A percentile compares a stretch with the other conserved stretches of the same genome.
phyloP scores from a whole-genome alignment of 2,797 vertebrate genomes.

The Harpagifer antarcticus region DNA sequence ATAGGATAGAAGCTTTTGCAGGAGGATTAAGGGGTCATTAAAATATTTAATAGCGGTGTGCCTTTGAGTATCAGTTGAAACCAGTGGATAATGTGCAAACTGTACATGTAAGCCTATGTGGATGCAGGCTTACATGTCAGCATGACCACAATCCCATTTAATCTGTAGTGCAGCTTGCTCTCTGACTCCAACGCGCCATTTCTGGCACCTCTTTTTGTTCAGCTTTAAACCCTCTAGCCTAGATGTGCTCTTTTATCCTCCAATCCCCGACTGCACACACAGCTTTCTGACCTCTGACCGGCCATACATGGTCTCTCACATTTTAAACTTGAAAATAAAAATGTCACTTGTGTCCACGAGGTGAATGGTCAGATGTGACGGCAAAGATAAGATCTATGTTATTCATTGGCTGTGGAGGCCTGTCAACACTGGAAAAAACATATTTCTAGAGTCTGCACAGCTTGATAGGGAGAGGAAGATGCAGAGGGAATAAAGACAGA shows the following conservation, averaged over 20 bases:
- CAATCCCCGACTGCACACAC: constrained; percentile 31
- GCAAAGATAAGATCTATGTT: constrained; percentile 61
- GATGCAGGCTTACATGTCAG: constrained; percentile 53
- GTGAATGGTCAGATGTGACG: constrained; percentile 47
- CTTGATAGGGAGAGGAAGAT: constrained; percentile 30
- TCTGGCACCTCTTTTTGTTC: constrained; percentile 37
- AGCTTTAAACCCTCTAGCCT: constrained; percentile 53
- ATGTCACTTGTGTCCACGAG: constrained; percentile 31
- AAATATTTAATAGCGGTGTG: constrained; percentile 35
- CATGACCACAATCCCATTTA: constrained; percentile 57
- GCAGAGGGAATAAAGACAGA: constrained; percentile 15
- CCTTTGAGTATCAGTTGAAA: constrained; percentile 22
- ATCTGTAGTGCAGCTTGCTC: constrained; percentile 37
- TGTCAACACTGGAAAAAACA: constrained; percentile 51
- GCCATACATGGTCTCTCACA: constrained; percentile 30
- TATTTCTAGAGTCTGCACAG: constrained; percentile 32
- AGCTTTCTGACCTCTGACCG: constrained; percentile 59
- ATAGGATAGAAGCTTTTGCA: constrained; percentile 1
- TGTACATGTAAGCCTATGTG: constrained; percentile 15
- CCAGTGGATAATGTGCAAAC: not conserved
- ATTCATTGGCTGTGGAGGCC: constrained; percentile 53
- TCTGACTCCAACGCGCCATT: constrained; percentile 23
- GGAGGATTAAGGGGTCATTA: constrained; percentile 38
- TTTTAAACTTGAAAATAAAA: constrained; percentile 61
- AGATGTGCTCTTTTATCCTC: constrained; percentile 45